Conservation (phyloP, 2,113 vertebrate genomes). For the Stercorarius parasiticus region DNA sequence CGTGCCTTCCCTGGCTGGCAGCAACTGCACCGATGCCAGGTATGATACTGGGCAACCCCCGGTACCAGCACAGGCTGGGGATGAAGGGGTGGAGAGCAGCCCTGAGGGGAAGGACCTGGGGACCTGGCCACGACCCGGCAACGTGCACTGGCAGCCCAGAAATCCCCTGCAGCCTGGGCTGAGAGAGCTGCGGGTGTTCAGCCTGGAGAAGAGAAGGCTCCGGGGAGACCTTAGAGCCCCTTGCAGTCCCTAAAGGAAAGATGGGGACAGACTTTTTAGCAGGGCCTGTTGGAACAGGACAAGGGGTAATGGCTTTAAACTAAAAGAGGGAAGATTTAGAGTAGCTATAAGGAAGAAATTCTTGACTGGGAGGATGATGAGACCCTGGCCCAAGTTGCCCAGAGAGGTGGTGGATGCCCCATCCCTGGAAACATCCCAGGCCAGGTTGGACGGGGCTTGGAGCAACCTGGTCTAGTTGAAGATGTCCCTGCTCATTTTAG, state of each 20-base stretch:
- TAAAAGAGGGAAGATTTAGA: neutral
- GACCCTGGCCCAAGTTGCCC: neutral
- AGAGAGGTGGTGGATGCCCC: neutral
- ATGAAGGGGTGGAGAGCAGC: too few relatives aligned
- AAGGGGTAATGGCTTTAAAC: neutral
- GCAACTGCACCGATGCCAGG: accelerated
- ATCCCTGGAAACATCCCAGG: neutral
- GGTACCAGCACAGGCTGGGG: too few relatives aligned
- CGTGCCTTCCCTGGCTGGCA: too few relatives aligned
- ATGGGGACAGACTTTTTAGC: neutral
- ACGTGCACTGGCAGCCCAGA: too few relatives aligned
- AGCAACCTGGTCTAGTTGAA: neutral
- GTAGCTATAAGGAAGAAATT: neutral
- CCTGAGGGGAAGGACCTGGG: too few relatives aligned
- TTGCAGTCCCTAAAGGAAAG: neutral
- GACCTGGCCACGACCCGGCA: too few relatives aligned
- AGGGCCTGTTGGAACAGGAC: too few relatives aligned
- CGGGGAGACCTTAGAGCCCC: neutral
- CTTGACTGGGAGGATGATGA: neutral
- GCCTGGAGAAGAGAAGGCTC: neutral
- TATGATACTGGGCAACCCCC: too few relatives aligned
- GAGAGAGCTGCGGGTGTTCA: neutral
- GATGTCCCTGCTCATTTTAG: neutral
- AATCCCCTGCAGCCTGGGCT: too few relatives aligned
- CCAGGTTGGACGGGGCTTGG: neutral